These are phyloP conservation scores for Gouania willdenowi DNA, from an alignment of 2,797 vertebrate genomes.

Conservation along the genomic window DNA sequence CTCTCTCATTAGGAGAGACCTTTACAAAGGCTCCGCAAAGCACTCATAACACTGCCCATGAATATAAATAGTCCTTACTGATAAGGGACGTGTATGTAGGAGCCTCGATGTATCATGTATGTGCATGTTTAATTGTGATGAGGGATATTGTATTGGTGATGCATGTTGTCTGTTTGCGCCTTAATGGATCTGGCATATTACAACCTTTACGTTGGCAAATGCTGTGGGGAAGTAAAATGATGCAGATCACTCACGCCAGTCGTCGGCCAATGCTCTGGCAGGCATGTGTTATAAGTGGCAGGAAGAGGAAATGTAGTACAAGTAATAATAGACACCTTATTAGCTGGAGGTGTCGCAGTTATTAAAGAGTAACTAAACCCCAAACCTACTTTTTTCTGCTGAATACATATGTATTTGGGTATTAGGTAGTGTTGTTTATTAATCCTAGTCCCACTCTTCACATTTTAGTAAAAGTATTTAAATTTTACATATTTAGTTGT, in stretches of 20 bases:
- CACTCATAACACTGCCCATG: slow-evolving; percentile 44
- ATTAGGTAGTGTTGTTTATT: no score
- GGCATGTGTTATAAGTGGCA: slow-evolving; percentile 9
- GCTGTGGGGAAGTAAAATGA: slow-evolving; percentile 5
- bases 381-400: no score
- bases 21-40: slow-evolving; percentile 38
- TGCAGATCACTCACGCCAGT: slow-evolving; percentile 5
- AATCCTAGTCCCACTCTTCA: no score
- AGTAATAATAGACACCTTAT: slow-evolving; percentile 42
- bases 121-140: slow-evolving; percentile 21
- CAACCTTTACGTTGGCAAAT: slow-evolving; percentile 11
- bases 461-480: no score
- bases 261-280: slow-evolving; percentile 19
- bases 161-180: not conserved
- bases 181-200: slow-evolving; percentile 2
- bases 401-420: no score
- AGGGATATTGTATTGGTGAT: slow-evolving; percentile 15
- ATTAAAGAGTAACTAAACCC: no score
- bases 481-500: no score
- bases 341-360: slow-evolving; percentile 34
- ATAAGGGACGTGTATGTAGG: slow-evolving; percentile 5
- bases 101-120: not conserved
- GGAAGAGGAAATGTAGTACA: slow-evolving; percentile 16
- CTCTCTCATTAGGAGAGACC: slow-evolving; percentile 51
- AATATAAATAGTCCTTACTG: slow-evolving; percentile 29